phyloP scores from a whole-genome alignment of 2,113 vertebrate genomes.

The Protomyctophum bolini region DNA sequence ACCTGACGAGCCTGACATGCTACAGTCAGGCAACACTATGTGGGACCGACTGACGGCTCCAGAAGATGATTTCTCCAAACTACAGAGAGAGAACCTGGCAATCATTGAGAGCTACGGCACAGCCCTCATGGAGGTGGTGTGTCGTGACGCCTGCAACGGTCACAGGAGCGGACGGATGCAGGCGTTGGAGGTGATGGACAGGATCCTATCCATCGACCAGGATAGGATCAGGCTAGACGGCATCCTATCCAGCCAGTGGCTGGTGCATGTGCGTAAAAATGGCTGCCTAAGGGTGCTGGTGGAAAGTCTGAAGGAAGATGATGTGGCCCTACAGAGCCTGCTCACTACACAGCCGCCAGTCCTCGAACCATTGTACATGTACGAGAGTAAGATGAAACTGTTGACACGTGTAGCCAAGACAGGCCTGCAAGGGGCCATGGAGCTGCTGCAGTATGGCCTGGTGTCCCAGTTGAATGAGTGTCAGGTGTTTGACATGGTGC shows the following conservation, averaged over 20 bases:
- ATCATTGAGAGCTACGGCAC: constrained; percentile 96
- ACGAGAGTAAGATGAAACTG: constrained; percentile 98
- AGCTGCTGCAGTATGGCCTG: constrained; percentile 90
- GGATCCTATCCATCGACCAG: constrained; percentile 92
- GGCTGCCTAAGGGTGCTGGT: constrained; percentile 95
- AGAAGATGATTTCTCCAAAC: constrained; percentile 95
- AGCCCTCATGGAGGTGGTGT: constrained; percentile 96
- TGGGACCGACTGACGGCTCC: constrained; percentile 97
- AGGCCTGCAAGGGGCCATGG: constrained; percentile 85
- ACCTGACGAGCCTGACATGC: constrained; percentile 94
- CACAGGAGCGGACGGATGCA: constrained; percentile 97
- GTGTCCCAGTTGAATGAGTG: constrained; percentile 91
- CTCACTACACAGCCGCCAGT: constrained; percentile 90
- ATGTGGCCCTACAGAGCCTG: constrained; percentile 86
- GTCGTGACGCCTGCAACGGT: constrained; percentile 94
- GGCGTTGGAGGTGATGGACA: constrained; percentile 89
- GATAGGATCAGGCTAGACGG: constrained; percentile 71
- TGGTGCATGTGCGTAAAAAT: constrained; percentile 91
- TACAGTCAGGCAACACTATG: constrained; percentile 91
- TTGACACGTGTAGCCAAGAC: constrained; percentile 94
- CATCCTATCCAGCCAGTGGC: constrained; percentile 80
- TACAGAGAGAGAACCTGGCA: constrained; percentile 92
- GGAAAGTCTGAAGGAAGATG: constrained; percentile 92
- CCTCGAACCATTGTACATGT: constrained; percentile 94
- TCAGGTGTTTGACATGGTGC: constrained; percentile 95